Evolutionary conservation across 2,113 vertebrate species (phyloP), one percentile per base, ranked within the genome.

Genomic region (Phylloscopus trochiloides): DNA sequence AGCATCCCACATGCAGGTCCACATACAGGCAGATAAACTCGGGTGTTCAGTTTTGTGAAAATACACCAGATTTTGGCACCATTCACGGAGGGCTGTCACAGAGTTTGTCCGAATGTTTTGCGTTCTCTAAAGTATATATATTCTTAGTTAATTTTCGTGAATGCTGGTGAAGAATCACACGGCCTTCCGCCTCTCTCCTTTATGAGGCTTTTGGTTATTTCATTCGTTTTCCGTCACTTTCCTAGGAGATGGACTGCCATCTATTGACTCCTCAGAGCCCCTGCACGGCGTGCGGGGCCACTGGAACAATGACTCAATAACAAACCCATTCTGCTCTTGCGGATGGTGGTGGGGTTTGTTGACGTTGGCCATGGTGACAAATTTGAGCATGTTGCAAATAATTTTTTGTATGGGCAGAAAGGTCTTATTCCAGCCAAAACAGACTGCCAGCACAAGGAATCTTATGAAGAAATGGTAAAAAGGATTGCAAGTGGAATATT

Each of bases 231-330:
- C 79, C 74, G n/a, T 65, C 77, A 70, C 92, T 91, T 98, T 98
- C 82, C 96, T 91, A 97, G 95, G 98, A 97, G 92, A 95, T 97
- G 97, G 97, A 97, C 97, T 98, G 98, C 98, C 98, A 98, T 98
- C 98, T 98, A 98, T 98, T 98, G 98, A 97, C 96, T 97, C 62
- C 34, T 28, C 48, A 71, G 45, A 90, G 96, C 72, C 95, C 90
- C 95, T 97, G 93, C 98, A 98, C 24, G 24, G 85, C 7, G 6
- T 28, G 40, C n/a, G 16, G 74, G 50, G 19, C 81, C 66, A 38
- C 12, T 85, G n/a, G 34, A 94, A 94, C 97, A 97, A 68, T 96
- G 96, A 96, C 94, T 95, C 87, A 79, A 81, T 87, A 85, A 87
- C 75, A 79, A 96, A 70, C 55, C 85, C 90, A 21, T 78, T 89